These are phyloP conservation scores for Aurelia coerulea DNA, from an alignment of 30 jellyfish, hydroid and myxozoan species.

Conservation along the genomic window DNA sequence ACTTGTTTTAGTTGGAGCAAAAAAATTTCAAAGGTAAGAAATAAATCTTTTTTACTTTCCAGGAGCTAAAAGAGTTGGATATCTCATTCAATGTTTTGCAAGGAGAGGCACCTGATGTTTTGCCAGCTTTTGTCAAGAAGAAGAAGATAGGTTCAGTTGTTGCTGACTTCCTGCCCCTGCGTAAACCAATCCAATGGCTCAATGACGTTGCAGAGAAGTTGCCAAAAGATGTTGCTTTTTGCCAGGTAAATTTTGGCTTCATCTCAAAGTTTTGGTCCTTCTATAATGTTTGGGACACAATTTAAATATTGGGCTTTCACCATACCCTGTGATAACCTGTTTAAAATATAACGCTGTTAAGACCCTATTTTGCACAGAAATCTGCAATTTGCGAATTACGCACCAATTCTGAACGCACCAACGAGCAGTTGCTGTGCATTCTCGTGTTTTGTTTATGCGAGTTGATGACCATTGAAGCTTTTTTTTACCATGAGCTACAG, in stretches of 20 bases:
- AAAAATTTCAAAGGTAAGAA: neutral
- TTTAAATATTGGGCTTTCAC: no score
- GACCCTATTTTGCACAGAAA: no score
- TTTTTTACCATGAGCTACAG: no score
- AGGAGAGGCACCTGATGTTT: slow-evolving; percentile 69
- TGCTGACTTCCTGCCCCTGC: slow-evolving; percentile 79
- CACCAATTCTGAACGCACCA: no score
- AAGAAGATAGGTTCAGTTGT: slow-evolving; percentile 68
- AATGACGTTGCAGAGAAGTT: slow-evolving; percentile 48
- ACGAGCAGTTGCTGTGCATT: no score
- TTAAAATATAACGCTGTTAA: no score
- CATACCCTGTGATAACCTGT: no score
- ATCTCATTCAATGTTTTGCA: slow-evolving; percentile 59
- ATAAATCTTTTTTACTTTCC: neutral
- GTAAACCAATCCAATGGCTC: slow-evolving; percentile 63
- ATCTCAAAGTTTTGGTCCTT: no score
- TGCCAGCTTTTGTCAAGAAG: slow-evolving; percentile 51
- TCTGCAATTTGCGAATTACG: no score
- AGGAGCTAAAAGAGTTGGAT: slow-evolving; percentile 62
- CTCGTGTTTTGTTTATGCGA: no score
- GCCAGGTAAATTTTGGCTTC: slow-evolving; percentile 46
- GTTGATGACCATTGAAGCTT: no score
- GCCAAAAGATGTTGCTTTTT: slow-evolving; percentile 63
- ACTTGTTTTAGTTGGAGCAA: neutral
- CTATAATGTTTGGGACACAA: no score